phyloP scores from a whole-genome alignment of 2,113 vertebrate species.

The Pelusios castaneus region DNA sequence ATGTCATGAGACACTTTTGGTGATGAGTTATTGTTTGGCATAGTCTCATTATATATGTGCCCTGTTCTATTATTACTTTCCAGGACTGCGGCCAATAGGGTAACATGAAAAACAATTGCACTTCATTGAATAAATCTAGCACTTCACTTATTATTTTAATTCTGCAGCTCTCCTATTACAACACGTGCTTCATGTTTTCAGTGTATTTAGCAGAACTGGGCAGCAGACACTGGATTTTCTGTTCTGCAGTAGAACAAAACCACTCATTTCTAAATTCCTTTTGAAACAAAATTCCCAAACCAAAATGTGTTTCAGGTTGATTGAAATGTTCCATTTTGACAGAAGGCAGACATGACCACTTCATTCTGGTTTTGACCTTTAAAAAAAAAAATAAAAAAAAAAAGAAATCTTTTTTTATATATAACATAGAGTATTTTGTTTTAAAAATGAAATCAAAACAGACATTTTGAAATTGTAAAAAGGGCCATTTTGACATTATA shows the following conservation, averaged over 20 bases:
- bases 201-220: neutral
- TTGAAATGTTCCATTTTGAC: no score
- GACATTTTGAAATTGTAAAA: no score
- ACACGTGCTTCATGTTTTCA: neutral
- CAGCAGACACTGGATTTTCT: neutral
- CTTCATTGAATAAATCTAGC: neutral
- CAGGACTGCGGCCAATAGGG: neutral
- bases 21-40: neutral
- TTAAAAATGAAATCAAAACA: no score
- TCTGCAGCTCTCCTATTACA: neutral
- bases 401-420: no score
- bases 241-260: neutral
- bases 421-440: no score
- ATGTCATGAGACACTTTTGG: neutral
- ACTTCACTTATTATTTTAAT: neutral
- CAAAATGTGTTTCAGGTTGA: no score
- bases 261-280: neutral
- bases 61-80: rapidly evolving
- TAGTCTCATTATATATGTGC: neutral
- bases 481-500: no score
- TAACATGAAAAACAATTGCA: neutral
- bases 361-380: no score
- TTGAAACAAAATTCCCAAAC: neutral
- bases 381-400: no score
- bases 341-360: no score